Percentiles rank a stretch among this genome's conserved stretches.
These are phyloP conservation scores for Myrmophylax atrothorax DNA, from an alignment of 2,113 vertebrate species.

Conservation along the genomic window DNA sequence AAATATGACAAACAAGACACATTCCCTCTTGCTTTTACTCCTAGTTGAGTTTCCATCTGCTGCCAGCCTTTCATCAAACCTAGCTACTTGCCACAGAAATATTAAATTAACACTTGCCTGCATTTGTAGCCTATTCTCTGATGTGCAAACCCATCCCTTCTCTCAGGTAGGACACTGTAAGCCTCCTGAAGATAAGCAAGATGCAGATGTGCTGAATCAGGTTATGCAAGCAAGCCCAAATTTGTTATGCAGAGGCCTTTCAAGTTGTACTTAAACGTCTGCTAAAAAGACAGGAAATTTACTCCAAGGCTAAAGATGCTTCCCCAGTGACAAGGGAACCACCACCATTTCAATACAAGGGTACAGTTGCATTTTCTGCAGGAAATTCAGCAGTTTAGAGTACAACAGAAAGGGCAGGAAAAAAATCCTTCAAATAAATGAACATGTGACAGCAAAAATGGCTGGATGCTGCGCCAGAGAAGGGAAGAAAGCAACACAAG, in stretches of 20 bases:
- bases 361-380: neutral
- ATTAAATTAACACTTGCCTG: neutral
- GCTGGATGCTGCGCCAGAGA: neutral
- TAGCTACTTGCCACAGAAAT: neutral
- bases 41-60: neutral
- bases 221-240: neutral
- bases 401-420: neutral
- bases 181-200: neutral
- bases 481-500: neutral
- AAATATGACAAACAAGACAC: neutral
- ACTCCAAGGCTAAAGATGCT: neutral
- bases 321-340: neutral
- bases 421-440: neutral
- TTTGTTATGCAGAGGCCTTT: neutral
- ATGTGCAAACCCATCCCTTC: neutral
- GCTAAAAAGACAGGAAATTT: neutral
- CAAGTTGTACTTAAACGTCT: neutral
- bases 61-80: neutral
- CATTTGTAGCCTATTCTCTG: neutral
- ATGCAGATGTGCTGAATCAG: neutral
- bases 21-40: neutral
- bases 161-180: neutral
- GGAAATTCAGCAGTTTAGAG: neutral
- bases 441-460: neutral
- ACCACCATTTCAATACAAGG: neutral